Conservation (phyloP, 2,888 invertebrate species). For the Zhengitettix transpicula region DNA sequence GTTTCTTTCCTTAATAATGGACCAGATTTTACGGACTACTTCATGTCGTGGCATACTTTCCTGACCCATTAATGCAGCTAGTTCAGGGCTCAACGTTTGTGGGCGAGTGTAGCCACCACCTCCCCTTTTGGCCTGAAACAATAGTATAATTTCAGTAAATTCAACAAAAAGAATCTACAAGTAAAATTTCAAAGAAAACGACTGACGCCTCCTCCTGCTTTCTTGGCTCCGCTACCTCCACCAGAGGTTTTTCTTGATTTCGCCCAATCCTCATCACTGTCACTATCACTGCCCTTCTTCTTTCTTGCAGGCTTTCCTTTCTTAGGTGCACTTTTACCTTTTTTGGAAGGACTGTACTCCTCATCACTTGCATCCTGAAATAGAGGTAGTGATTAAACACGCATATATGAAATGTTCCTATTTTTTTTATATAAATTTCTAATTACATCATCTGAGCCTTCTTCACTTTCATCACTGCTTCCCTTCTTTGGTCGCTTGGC, state of each 20-base stretch:
- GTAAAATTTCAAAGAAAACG: background rate
- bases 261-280: constrained; percentile 51
- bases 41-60: constrained; percentile 74
- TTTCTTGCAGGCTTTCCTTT: constrained; percentile 30
- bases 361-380: constrained; percentile 34
- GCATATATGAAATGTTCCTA: background rate
- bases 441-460: constrained; percentile 26
- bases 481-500: constrained; percentile 16
- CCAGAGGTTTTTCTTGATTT: constrained; percentile 38
- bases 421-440: constrained; percentile 14
- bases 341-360: constrained; percentile 39
- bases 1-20: constrained; percentile 74
- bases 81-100: constrained; percentile 66
- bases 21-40: constrained; percentile 81
- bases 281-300: constrained; percentile 49
- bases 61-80: constrained; percentile 70
- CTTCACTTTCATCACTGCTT: constrained; percentile 20
- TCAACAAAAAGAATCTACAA: constrained; percentile 1
- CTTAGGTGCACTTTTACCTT: constrained; percentile 31
- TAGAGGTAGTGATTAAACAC: background rate
- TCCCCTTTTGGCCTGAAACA: constrained; percentile 12
- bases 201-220: constrained; percentile 11
- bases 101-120: constrained; percentile 72
- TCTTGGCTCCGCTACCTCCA: constrained; percentile 23
- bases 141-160: background rate